Base-by-base conservation (phyloP, 2,113 vertebrate species). In the Madoqua kirkii region DNA sequence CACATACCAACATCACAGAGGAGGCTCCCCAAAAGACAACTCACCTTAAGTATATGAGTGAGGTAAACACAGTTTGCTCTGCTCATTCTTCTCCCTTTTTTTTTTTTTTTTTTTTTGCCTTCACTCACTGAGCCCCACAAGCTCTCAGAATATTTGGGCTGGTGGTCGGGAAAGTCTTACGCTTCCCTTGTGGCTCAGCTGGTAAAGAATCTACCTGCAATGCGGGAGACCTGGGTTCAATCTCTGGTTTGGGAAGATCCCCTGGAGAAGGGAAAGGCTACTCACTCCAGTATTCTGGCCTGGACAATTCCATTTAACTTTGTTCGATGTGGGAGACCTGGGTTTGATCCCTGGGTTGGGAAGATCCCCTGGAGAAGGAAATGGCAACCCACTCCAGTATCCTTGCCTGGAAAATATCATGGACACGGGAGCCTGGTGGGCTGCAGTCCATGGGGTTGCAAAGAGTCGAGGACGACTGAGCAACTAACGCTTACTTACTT, bases 131-230 rank as follows among this genome's bases (percentile, higher is more conserved):
- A 87, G 33, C 31, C 25, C 82, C 50, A 71, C 50, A 64, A 55
- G 7, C 48, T 31, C 33, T 89, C 19, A 13, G 45, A 52, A 60
- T 40, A 29, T 12, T 50, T 88, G 31, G 29, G 3, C n/a, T 82
- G 2, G 3, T 15, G 19, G 0, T 36, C 1, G 11, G 23, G 14
- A 50, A 10, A 76, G 25, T 27, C 36, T 45, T 64, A 71, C 0
- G 64, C n/a, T 71, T 23, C n/a, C n/a, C 64, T 71, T 71, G 64
- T 71, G 19, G 64, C 64, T 36, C n/a, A 36, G 64, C 64, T 71
- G 9, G 19, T 71, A 71, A 71, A 23, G n/a, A 36, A 36, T 71
- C n/a, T 21, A 19, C 19, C 64, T 36, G n/a, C 64, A 71, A 21
- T 71, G 19, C 0, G 0, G n/a, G n/a, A 71, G n/a, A 36, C 64